These are phyloP conservation scores for Puffinus mauretanicus DNA, from an alignment of 2,113 vertebrate species.

Conservation along the genomic window DNA sequence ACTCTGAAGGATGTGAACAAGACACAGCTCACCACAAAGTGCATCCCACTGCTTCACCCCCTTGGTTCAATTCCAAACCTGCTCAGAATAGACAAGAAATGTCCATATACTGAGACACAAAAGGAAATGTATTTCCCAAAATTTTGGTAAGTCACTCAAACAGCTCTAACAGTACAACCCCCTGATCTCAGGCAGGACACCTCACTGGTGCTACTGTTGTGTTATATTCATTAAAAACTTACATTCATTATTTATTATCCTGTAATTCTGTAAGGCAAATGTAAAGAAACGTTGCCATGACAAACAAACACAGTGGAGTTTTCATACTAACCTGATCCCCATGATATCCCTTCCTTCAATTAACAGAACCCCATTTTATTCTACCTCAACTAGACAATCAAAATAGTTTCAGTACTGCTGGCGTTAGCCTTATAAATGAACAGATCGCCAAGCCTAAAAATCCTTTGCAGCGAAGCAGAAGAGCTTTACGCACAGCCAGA, in stretches of 20 bases:
- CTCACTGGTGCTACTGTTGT: neutral
- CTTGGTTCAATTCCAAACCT: neutral
- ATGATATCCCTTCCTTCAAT: neutral
- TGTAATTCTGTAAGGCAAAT: neutral
- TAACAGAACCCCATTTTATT: conserved; percentile 2
- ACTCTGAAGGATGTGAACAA: neutral
- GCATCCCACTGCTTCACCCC: neutral
- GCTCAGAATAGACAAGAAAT: neutral
- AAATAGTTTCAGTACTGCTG: neutral
- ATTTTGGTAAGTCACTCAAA: neutral
- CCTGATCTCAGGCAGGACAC: neutral
- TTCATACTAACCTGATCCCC: neutral
- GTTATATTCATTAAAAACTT: neutral
- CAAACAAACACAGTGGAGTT: neutral
- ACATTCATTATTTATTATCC: neutral
- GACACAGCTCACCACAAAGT: neutral
- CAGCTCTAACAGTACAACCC: neutral
- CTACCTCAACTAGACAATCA: neutral
- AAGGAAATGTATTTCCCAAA: neutral
- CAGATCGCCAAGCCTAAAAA: neutral
- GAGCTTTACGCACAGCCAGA: neutral
- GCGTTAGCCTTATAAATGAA: neutral
- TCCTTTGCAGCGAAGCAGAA: neutral
- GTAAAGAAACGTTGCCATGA: neutral
- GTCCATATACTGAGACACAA: neutral